phyloP scores from a whole-genome alignment of 2,888 invertebrate genomes.

The Campopleginae sp. region DNA sequence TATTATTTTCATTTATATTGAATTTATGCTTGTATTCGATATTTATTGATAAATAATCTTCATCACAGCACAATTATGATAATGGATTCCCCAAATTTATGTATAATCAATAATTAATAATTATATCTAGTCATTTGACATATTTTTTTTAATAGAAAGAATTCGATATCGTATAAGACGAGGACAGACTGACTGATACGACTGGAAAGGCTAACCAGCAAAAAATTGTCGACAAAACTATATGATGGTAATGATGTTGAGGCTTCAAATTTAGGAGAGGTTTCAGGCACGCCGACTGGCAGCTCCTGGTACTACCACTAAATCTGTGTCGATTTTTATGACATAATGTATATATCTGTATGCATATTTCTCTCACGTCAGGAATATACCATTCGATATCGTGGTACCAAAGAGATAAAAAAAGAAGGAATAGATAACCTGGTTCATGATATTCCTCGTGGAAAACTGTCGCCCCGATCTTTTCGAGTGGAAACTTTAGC shows the following conservation, averaged over 20 bases:
- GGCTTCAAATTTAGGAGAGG: constrained; percentile 71
- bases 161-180: background rate
- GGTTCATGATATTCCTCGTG: constrained; percentile 12
- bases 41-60: too few relatives aligned
- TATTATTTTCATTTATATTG: too few relatives aligned
- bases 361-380: constrained; percentile 52
- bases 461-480: constrained; percentile 35
- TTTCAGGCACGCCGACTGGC: constrained; percentile 74
- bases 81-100: background rate
- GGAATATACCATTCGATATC: constrained; percentile 63
- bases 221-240: constrained; percentile 64
- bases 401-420: constrained; percentile 54
- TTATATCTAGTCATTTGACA: background rate
- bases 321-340: constrained; percentile 65
- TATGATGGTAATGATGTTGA: constrained; percentile 73
- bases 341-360: constrained; percentile 48
- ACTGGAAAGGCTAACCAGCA: background rate
- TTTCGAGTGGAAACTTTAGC: constrained; percentile 28
- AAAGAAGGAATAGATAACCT: constrained; percentile 19
- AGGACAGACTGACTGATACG: background rate
- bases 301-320: constrained; percentile 78
- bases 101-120: background rate
- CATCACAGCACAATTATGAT: too few relatives aligned
- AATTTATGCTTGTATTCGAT: too few relatives aligned
- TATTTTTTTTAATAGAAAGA: background rate